Evolutionary conservation across 2,797 vertebrate species (phyloP), one percentile per base, ranked within the genome.

Genomic region (Labeo calbasu): DNA sequence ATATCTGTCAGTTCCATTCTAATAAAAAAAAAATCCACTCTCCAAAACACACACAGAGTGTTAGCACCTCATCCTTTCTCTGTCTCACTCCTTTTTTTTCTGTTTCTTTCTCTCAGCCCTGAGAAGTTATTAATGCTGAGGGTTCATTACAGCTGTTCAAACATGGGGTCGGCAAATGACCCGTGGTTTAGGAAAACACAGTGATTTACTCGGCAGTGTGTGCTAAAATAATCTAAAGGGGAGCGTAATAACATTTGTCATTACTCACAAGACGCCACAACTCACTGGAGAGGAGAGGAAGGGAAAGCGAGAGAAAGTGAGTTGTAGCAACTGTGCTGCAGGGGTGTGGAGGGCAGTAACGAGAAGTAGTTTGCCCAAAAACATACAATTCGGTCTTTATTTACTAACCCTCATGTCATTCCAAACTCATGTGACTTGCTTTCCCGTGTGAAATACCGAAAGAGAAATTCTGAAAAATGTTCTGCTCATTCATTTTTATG

Each of bases 111-210:
- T 80, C 59, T 79, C 81, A 48, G 36, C 88, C 87, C 85, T 86
- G 77, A 92, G 86, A 90, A 91, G 88, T 92, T 93, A 93, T 93
- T 92, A 94, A 93, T 89, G 87, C 86, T 85, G 91, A 94, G 93
- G 92, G 92, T 93, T 96, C 93, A 94, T 96, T 94, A 94, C 92
- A 95, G 92, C 93, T 96, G 94, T 93, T 96, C 92, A 95, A 95
- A 95, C 93, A 96, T 88, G 88, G 94, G 92, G 91, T 89, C 91
- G 91, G 93, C 94, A 97, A 96, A 96, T 95, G 94, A 96, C 91
- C 95, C 93, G 85, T 90, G 93, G 90, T 92, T 89, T 94, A 95
- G 94, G 93, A 96, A 97, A 98, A 96, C 94, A 97, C 86, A 90
- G 92, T 92, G 23, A 90, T 91, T 92, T 93, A 91, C 94, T 95